Conservation (phyloP, 2,888 invertebrate species). For the Cheilosia scutellata region DNA sequence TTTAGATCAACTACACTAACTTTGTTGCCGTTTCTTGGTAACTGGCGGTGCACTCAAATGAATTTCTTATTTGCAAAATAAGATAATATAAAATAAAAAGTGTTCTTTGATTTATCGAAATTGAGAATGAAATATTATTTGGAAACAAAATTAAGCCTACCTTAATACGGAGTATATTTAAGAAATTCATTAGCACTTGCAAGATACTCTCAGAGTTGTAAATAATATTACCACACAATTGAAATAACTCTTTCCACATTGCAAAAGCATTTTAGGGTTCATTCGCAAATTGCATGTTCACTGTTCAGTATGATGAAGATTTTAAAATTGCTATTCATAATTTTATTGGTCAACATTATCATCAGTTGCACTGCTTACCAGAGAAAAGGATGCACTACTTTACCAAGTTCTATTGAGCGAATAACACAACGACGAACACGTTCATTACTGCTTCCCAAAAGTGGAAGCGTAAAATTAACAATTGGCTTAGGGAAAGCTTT, state of each 20-base stretch:
- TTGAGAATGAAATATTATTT: too few relatives aligned
- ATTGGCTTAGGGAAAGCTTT: constrained; percentile 24
- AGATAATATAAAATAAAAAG: too few relatives aligned
- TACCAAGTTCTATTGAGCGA: not conserved
- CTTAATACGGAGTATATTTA: not conserved
- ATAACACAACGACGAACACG: constrained; percentile 16
- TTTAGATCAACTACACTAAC: too few relatives aligned
- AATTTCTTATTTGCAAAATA: too few relatives aligned
- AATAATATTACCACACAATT: not conserved
- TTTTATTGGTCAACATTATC: not conserved
- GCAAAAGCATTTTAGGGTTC: not conserved
- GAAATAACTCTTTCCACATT: not conserved
- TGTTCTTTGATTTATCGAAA: too few relatives aligned
- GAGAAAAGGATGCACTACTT: not conserved
- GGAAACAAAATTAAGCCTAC: too few relatives aligned
- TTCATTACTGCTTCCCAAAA: constrained; percentile 39
- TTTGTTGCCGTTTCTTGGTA: too few relatives aligned
- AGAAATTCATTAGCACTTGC: not conserved
- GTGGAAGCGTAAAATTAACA: constrained; percentile 44
- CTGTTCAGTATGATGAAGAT: not conserved
- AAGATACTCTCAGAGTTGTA: not conserved
- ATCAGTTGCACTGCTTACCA: not conserved
- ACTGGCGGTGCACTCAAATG: too few relatives aligned
- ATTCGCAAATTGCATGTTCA: not conserved
- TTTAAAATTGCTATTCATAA: not conserved